Evolutionary conservation across 2,888 invertebrate genomes (phyloP).

Genomic region (Tachystola acroxantha): DNA sequence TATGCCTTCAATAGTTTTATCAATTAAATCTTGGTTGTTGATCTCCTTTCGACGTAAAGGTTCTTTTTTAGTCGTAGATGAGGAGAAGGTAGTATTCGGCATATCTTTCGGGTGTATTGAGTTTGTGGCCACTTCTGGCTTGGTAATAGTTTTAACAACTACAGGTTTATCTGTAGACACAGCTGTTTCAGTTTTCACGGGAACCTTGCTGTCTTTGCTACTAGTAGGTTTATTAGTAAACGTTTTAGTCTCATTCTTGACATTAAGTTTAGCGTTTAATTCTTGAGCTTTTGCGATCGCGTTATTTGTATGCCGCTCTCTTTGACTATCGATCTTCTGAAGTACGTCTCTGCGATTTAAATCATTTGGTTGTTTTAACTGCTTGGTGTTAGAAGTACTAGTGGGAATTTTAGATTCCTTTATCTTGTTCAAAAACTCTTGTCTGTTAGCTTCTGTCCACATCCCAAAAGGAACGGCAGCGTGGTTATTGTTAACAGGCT

Average conservation of each 20-base stretch:
- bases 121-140: constrained; percentile 16
- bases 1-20: constrained; percentile 66
- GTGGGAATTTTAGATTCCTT: constrained; percentile 54
- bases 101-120: constrained; percentile 11
- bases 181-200: constrained; percentile 22
- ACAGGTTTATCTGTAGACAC: constrained; percentile 18
- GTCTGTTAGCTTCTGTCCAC: constrained; percentile 68
- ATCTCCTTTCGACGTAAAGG: constrained; percentile 39
- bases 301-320: constrained; percentile 38
- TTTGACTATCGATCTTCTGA: constrained; percentile 64
- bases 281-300: constrained; percentile 47
- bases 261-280: constrained; percentile 25
- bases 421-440: constrained; percentile 64
- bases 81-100: background rate
- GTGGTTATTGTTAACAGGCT: constrained; percentile 47
- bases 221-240: constrained; percentile 41
- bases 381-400: constrained; percentile 48
- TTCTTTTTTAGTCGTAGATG: constrained; percentile 26
- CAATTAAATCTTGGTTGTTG: constrained; percentile 59
- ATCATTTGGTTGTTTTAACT: constrained; percentile 66
- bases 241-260: constrained; percentile 43
- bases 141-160: constrained; percentile 14
- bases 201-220: constrained; percentile 21
- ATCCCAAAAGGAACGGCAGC: constrained; percentile 65
- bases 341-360: constrained; percentile 65